Conservation (phyloP, 2,797 vertebrate species). For the Rhabdomys pumilio region DNA sequence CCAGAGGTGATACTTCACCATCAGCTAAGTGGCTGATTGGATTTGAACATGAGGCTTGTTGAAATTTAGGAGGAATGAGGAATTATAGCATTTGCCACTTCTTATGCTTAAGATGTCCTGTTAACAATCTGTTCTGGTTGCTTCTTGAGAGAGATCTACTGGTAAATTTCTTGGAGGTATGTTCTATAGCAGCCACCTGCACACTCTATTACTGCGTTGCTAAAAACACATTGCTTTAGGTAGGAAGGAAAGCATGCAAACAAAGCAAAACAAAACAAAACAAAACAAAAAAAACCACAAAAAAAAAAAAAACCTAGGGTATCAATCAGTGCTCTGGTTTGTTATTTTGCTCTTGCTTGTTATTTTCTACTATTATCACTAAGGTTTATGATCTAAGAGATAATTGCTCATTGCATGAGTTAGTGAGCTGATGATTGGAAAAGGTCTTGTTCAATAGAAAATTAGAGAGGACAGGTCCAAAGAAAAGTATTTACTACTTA, state of each 20-base stretch:
- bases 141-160: not conserved
- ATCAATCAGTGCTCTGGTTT: not conserved
- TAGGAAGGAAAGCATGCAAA: not conserved
- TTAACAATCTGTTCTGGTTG: not conserved
- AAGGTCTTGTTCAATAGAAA: not conserved
- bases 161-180: not conserved
- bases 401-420: not conserved
- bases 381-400: not conserved
- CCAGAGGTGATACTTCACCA: rapidly evolving
- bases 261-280: too few species aligned
- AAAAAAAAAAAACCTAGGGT: not conserved
- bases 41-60: not conserved
- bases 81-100: not conserved
- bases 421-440: not conserved
- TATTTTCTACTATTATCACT: not conserved
- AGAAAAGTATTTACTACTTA: not conserved
- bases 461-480: not conserved
- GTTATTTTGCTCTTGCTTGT: not conserved
- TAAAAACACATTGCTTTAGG: not conserved
- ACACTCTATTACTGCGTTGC: not conserved
- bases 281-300: too few species aligned
- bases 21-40: not conserved
- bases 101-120: not conserved
- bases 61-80: not conserved
- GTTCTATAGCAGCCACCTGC: not conserved